phyloP scores from a whole-genome alignment of 1,140 invertebrate species.

The Nylanderia fulva region DNA sequence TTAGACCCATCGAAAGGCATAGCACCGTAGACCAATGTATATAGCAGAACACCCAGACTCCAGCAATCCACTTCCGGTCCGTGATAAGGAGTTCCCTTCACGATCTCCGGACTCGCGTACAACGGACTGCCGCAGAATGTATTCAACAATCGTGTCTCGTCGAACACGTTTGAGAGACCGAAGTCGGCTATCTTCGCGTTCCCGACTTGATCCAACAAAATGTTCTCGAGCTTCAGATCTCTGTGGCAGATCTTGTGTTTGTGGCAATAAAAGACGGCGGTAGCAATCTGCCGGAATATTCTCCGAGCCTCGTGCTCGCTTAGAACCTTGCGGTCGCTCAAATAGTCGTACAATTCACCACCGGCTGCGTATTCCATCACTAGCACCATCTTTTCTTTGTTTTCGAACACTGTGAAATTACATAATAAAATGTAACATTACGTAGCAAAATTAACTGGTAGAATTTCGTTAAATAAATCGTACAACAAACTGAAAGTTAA shows the following conservation, averaged over 20 bases:
- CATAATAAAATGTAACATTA: conserved; percentile 52
- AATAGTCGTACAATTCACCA: conserved; percentile 99
- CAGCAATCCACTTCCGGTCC: conserved; percentile 98
- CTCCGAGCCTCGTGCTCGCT: conserved; percentile 96
- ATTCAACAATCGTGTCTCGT: conserved; percentile 93
- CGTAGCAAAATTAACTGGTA: too few relatives aligned
- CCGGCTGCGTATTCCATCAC: conserved; percentile 99
- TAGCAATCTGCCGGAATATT: conserved; percentile 99
- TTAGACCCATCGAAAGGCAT: conserved; percentile 99
- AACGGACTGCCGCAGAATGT: conserved; percentile 99
- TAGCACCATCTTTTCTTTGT: conserved; percentile 99
- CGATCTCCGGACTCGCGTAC: conserved; percentile 99
- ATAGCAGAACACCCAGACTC: conserved; percentile 98
- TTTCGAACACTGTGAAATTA: conserved; percentile 96
- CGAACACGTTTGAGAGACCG: conserved; percentile 99
- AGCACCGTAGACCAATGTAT: conserved; percentile 99
- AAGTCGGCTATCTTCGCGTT: conserved; percentile 99
- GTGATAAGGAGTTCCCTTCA: conserved; percentile 98
- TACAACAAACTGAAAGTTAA: background rate
- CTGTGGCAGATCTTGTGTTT: conserved; percentile 99
- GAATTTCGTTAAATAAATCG: background rate
- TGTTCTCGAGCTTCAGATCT: conserved; percentile 99
- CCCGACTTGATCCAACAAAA: conserved; percentile 97
- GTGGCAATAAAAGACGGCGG: conserved; percentile 99
- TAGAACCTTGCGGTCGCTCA: conserved; percentile 96